A percentile compares a stretch with the other conserved stretches of the same genome.
phyloP scores from a whole-genome alignment of 1,140 invertebrate species.

The Achatina immaculata region DNA sequence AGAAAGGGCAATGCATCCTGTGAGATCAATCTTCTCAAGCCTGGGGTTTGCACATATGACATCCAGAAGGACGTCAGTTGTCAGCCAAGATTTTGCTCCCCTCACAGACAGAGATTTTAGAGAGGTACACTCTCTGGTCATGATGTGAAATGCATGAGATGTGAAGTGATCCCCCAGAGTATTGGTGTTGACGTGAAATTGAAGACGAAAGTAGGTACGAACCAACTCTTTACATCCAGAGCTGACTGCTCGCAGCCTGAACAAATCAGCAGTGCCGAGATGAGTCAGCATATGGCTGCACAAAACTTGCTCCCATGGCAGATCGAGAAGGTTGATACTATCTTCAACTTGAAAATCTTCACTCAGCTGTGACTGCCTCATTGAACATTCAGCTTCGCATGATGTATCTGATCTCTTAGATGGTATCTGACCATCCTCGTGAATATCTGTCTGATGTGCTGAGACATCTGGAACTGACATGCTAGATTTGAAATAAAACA shows the following conservation, averaged over 20 bases:
- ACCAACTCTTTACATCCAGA: slow-evolving; percentile 47
- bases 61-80: slow-evolving; percentile 56
- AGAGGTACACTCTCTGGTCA: slow-evolving; percentile 51
- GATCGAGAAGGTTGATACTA: slow-evolving; percentile 46
- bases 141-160: slow-evolving; percentile 49
- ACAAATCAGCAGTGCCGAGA: slow-evolving; percentile 51
- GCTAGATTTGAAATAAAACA: no score
- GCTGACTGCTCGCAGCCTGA: slow-evolving; percentile 53
- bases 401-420: neutral
- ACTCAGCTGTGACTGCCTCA: neutral
- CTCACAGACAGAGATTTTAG: slow-evolving; percentile 55
- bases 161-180: slow-evolving; percentile 49
- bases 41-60: slow-evolving; percentile 59
- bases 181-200: slow-evolving; percentile 52
- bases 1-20: slow-evolving; percentile 60
- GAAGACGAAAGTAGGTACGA: slow-evolving; percentile 50
- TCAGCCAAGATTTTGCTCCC: slow-evolving; percentile 68
- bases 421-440: no score
- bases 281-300: slow-evolving; percentile 53
- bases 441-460: no score
- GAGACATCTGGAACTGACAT: no score
- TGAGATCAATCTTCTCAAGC: slow-evolving; percentile 61
- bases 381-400: neutral
- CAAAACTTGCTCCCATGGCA: slow-evolving; percentile 65
- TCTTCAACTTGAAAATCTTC: neutral